phyloP scores from a whole-genome alignment of 1,140 invertebrate genomes.

The Halyomorpha halys region DNA sequence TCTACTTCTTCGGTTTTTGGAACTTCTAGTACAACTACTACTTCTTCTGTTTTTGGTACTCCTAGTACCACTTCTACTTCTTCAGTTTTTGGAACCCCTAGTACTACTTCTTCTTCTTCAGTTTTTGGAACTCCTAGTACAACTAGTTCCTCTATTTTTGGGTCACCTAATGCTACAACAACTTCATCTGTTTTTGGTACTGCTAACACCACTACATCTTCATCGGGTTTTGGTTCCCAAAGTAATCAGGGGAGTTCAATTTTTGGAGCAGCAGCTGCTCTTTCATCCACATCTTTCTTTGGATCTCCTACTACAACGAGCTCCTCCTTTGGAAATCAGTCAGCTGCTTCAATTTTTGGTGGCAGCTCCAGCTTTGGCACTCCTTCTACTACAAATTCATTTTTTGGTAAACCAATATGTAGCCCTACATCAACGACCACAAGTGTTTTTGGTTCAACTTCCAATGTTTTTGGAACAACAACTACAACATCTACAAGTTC shows the following conservation, averaged over 20 bases:
- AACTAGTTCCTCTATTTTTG: slow-evolving; percentile 23
- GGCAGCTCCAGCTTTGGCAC: slow-evolving; percentile 25
- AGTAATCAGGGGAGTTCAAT: slow-evolving; percentile 10
- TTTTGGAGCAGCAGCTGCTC: slow-evolving; percentile 24
- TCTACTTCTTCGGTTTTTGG: slow-evolving; percentile 22
- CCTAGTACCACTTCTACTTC: slow-evolving; percentile 14
- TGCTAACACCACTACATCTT: slow-evolving; percentile 7
- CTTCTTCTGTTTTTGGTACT: slow-evolving; percentile 13
- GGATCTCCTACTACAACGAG: slow-evolving; percentile 11
- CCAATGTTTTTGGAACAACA: slow-evolving; percentile 17
- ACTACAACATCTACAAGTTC: slow-evolving; percentile 7
- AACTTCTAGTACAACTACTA: slow-evolving; percentile 7
- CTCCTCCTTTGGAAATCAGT: slow-evolving; percentile 13
- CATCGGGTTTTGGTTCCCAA: slow-evolving; percentile 7
- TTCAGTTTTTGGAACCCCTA: slow-evolving; percentile 15
- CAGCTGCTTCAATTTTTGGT: slow-evolving; percentile 32
- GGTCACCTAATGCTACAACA: slow-evolving; percentile 20
- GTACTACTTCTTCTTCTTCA: slow-evolving; percentile 3
- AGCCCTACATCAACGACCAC: slow-evolving; percentile 21
- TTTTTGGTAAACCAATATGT: slow-evolving; percentile 4
- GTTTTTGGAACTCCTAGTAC: slow-evolving; percentile 19
- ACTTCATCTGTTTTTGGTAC: slow-evolving; percentile 20
- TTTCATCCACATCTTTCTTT: slow-evolving; percentile 20
- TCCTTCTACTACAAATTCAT: slow-evolving; percentile 3
- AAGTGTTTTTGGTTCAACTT: slow-evolving; percentile 28